Conservation (phyloP, 1,140 invertebrate genomes). For the Lasaia peninsularis region DNA sequence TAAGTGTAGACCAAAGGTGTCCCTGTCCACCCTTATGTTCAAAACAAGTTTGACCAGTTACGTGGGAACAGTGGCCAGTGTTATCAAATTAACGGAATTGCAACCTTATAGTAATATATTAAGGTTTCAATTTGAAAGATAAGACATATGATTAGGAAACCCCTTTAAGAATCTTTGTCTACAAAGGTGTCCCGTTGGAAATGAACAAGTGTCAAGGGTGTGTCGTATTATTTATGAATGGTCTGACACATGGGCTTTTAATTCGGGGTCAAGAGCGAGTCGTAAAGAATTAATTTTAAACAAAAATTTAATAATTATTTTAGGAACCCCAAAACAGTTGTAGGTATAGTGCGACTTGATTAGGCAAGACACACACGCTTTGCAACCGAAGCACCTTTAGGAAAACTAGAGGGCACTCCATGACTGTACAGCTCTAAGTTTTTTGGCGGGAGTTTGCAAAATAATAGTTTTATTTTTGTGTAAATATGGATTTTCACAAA, state of each 20-base stretch:
- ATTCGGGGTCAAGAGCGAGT: not conserved
- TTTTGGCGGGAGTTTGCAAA: too few relatives aligned
- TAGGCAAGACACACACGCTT: too few relatives aligned
- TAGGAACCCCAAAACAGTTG: too few relatives aligned
- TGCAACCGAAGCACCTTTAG: too few relatives aligned
- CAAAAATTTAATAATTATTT: too few relatives aligned
- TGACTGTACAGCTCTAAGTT: too few relatives aligned
- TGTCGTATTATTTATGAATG: slow-evolving; percentile 18
- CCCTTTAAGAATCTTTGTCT: slow-evolving; percentile 2
- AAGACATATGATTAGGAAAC: not conserved
- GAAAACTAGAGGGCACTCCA: too few relatives aligned
- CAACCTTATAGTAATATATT: not conserved
- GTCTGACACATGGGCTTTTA: slow-evolving; percentile 11
- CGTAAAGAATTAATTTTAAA: not conserved
- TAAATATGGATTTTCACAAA: too few relatives aligned
- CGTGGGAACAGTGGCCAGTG: slow-evolving; percentile 40
- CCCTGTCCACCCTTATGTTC: slow-evolving; percentile 44
- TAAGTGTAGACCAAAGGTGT: slow-evolving; percentile 39
- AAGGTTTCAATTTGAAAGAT: not conserved
- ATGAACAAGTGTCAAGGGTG: slow-evolving; percentile 28
- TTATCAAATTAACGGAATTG: not conserved
- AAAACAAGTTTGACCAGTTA: slow-evolving; percentile 61
- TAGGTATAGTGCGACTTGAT: too few relatives aligned
- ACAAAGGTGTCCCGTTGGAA: slow-evolving; percentile 30
- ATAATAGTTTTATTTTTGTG: too few relatives aligned